Base-by-base conservation (phyloP, 2,888 invertebrate species). In the Acronicta alni region DNA sequence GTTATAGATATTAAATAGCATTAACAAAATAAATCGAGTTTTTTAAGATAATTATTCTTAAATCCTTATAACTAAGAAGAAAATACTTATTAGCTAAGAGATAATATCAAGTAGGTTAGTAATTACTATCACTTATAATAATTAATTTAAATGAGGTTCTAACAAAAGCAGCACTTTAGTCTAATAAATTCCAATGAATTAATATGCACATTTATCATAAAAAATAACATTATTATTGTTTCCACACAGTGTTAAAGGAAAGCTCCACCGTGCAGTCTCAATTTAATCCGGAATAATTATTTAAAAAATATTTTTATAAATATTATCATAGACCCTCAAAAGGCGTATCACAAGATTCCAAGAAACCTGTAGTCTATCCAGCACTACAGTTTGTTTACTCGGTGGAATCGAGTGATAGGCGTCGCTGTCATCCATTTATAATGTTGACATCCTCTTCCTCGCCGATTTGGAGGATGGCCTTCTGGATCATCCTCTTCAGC, bases 401-500 rank as follows among this genome's bases (percentile, higher is more conserved):
- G 18, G 59, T 62, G 41, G 80, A 83, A 63, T 77, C 77, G 20
- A 75, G 74, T 58, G 77, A 83, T 55, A 80, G 77, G 42, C 81
- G 69, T 47, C 69, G 68, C 20, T 72, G 78, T 75, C 83, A 83
- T 77, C 75, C 77, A 42, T 72, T 78, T 23, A 86, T 82, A 6
- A 85, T 80, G 44, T 87, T 85, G 8, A 83, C 83, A 35, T 92
- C 92, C 38, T 93, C 93, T 37, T 91, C 91, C 52, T 92, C 92
- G 0, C 87, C 89, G 10, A 92, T 81, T 59, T 89, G 83, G 2
- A 93, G 85, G 15, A 93, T 93, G 0, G 91, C 91, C 60, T 91
- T 93, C 78, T 93, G 92, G 53, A 93, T 93, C 77, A 91, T 86
- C 37, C 91, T 77, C 77, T 92, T 93, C 67, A 93, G 77, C 9